Percentiles rank a stretch among this genome's conserved stretches.
phyloP scores from a whole-genome alignment of 2,888 invertebrate species.

The Plebejus argus region DNA sequence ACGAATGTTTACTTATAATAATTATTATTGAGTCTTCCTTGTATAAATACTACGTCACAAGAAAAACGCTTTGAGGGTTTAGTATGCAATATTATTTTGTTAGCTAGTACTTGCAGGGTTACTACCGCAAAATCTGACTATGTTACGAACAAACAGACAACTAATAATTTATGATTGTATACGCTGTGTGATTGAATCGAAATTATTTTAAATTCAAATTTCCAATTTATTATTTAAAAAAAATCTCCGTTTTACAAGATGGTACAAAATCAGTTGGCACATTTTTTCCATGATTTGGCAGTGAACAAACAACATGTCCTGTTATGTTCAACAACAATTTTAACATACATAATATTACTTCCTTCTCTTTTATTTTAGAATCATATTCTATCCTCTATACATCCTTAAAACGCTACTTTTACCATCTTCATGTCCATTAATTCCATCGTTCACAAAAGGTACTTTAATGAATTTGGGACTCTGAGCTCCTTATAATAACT shows the following conservation, averaged over 20 bases:
- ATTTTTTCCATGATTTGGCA: not conserved
- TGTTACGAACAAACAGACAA: not conserved
- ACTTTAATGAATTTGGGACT: conserved; percentile 32
- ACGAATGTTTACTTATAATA: conserved; percentile 39
- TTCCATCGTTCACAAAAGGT: conserved; percentile 24
- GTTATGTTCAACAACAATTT: not conserved
- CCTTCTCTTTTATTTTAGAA: not conserved
- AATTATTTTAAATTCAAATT: not conserved
- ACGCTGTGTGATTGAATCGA: not conserved
- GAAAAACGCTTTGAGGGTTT: conserved; percentile 19
- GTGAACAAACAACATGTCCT: conserved; percentile 1
- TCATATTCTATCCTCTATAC: not conserved
- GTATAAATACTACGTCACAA: conserved; percentile 32
- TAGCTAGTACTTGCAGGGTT: not conserved
- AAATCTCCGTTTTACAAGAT: not conserved
- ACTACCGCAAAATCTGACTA: not conserved
- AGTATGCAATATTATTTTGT: conserved; percentile 16
- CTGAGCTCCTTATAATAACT: conserved; percentile 28
- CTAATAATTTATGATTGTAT: not conserved
- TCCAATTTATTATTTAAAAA: not conserved
- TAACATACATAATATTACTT: conserved; percentile 3
- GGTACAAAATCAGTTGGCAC: not conserved
- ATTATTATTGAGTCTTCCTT: conserved; percentile 17
- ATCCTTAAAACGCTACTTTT: conserved; percentile 7
- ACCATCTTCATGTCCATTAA: conserved; percentile 1